phyloP scores from a whole-genome alignment of 2,113 vertebrate genomes.

The Pandion haliaetus region DNA sequence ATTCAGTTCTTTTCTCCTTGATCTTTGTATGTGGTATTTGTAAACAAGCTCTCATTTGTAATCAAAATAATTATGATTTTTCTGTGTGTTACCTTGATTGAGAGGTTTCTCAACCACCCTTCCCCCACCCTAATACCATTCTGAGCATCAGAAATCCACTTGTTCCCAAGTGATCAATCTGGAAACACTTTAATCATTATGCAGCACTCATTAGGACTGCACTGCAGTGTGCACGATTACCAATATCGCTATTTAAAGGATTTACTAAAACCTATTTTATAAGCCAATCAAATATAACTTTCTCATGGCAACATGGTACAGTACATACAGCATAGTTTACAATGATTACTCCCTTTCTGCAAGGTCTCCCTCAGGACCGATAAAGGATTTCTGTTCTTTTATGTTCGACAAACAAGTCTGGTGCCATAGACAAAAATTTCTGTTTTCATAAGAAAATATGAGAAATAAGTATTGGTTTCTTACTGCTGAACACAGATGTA shows the following conservation, averaged over 20 bases:
- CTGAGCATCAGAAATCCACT: background rate
- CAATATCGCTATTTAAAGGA: constrained; percentile 51
- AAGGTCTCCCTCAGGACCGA: constrained; percentile 28
- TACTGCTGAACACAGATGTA: background rate
- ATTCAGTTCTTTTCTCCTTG: background rate
- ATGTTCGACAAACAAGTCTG: constrained; percentile 65
- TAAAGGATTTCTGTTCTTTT: constrained; percentile 64
- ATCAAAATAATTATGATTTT: background rate
- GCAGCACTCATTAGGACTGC: constrained; percentile 25
- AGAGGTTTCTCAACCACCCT: background rate
- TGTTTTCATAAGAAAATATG: constrained; percentile 36
- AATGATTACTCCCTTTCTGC: constrained; percentile 46
- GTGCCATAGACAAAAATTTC: constrained; percentile 56
- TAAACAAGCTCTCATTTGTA: background rate
- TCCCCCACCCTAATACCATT: background rate
- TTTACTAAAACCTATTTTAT: constrained; percentile 65
- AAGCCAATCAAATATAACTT: constrained; percentile 51
- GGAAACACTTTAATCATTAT: background rate
- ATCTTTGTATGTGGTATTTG: background rate
- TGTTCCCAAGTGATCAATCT: background rate
- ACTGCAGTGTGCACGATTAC: constrained; percentile 34
- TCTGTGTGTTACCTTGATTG: background rate
- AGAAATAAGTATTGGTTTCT: background rate
- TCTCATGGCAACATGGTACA: constrained; percentile 65
- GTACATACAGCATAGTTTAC: constrained; percentile 16